A percentile compares a stretch with the other conserved stretches of the same genome.
phyloP scores from a whole-genome alignment of 2,888 invertebrate genomes.

The Tachina lurida region DNA sequence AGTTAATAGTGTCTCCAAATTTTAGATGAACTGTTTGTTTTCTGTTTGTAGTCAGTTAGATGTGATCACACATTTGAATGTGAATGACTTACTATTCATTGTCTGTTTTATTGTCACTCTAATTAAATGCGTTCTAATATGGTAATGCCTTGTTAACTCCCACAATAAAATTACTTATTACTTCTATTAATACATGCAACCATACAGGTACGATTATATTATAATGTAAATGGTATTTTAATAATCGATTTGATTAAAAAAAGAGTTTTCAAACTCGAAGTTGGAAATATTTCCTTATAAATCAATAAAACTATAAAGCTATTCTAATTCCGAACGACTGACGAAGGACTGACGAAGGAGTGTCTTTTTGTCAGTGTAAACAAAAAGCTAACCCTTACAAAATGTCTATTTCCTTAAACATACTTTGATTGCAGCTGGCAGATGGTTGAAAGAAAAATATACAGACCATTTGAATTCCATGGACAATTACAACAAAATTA shows the following conservation, averaged over 20 bases:
- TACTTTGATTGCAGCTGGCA: background rate
- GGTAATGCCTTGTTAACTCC: constrained; percentile 27
- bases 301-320: background rate
- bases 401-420: background rate
- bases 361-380: constrained; percentile 14
- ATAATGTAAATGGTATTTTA: background rate
- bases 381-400: constrained; percentile 16
- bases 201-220: no score
- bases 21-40: constrained; percentile 1
- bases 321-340: background rate
- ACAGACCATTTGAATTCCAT: constrained; percentile 42
- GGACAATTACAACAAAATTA: constrained; percentile 38
- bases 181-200: background rate
- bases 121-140: constrained; percentile 12
- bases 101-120: constrained; percentile 6
- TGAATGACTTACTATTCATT: background rate
- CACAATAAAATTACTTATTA: constrained; percentile 1
- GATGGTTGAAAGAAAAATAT: background rate
- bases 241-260: background rate
- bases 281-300: constrained; percentile 30
- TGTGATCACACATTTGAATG: background rate
- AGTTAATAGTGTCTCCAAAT: background rate
- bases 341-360: constrained; percentile 40
- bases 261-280: background rate
- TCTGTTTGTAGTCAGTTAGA: background rate